Percentiles rank a stretch among this genome's conserved stretches.
Conservation (phyloP, 2,797 vertebrate genomes). For the Alectoris magna region DNA sequence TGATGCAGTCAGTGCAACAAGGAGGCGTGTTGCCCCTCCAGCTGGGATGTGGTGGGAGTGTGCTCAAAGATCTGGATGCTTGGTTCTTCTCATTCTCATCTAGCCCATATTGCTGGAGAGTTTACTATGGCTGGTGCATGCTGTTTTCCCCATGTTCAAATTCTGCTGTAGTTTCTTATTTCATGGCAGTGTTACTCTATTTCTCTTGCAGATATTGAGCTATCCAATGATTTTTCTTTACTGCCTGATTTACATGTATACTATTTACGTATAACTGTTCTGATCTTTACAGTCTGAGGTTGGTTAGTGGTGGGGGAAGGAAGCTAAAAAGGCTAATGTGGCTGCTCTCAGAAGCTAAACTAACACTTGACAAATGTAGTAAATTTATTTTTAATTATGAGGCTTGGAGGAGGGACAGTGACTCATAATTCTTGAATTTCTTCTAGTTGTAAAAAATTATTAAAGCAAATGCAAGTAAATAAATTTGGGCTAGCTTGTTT, state of each 20-base stretch:
- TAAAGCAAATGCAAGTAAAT: neutral
- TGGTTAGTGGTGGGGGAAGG: neutral
- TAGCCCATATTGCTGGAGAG: neutral
- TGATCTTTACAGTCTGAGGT: neutral
- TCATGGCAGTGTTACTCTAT: neutral
- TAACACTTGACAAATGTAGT: neutral
- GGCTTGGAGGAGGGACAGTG: neutral
- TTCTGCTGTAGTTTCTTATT: neutral
- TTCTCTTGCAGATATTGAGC: neutral
- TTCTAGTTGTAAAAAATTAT: neutral
- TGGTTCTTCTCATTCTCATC: neutral
- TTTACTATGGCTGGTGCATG: neutral
- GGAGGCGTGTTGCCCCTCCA: neutral
- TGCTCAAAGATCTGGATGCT: neutral
- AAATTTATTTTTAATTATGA: neutral
- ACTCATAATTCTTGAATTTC: neutral
- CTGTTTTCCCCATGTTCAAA: neutral
- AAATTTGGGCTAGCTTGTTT: neutral
- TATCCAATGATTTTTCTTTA: neutral
- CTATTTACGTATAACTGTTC: neutral
- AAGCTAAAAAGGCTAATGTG: neutral
- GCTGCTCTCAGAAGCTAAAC: neutral
- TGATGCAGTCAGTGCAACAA: neutral
- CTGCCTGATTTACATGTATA: neutral
- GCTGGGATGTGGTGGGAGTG: neutral